These are phyloP conservation scores for Aphidius colemani DNA, from an alignment of 2,888 invertebrate genomes.

Conservation along the genomic window DNA sequence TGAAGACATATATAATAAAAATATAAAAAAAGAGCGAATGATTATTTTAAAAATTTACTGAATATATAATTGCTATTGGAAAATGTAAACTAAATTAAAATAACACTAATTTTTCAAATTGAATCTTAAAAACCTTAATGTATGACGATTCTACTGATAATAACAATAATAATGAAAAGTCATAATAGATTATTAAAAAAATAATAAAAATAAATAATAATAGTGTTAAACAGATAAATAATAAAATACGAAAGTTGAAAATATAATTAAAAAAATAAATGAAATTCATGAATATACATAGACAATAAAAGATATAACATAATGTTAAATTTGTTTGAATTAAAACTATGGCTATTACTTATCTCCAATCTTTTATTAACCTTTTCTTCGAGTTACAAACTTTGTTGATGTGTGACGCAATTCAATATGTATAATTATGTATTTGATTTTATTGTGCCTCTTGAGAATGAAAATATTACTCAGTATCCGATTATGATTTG, in stretches of 20 bases:
- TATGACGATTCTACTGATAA: too few species aligned
- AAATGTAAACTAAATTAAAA: too few species aligned
- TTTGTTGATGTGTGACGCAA: constrained; percentile 26
- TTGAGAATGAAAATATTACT: constrained; percentile 28
- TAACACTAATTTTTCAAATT: too few species aligned
- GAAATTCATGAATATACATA: constrained; percentile 44
- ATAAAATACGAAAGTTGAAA: constrained; percentile 6
- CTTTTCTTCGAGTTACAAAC: constrained; percentile 20
- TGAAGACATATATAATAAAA: too few species aligned
- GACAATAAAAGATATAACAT: neutral
- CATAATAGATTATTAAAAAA: neutral
- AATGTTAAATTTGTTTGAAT: constrained; percentile 19
- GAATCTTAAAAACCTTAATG: too few species aligned
- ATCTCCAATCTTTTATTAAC: constrained; percentile 31
- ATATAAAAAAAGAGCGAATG: too few species aligned
- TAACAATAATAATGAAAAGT: too few species aligned
- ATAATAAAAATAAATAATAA: neutral
- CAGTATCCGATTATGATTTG: neutral
- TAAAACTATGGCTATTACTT: constrained; percentile 29
- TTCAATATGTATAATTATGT: constrained; percentile 9
- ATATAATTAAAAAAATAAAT: constrained; percentile 31
- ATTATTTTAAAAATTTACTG: too few species aligned
- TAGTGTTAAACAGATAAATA: neutral
- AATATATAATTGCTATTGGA: too few species aligned
- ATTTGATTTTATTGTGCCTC: constrained; percentile 17